Conservation (phyloP, 2,797 vertebrate genomes). For the Sylvilagus floridanus region DNA sequence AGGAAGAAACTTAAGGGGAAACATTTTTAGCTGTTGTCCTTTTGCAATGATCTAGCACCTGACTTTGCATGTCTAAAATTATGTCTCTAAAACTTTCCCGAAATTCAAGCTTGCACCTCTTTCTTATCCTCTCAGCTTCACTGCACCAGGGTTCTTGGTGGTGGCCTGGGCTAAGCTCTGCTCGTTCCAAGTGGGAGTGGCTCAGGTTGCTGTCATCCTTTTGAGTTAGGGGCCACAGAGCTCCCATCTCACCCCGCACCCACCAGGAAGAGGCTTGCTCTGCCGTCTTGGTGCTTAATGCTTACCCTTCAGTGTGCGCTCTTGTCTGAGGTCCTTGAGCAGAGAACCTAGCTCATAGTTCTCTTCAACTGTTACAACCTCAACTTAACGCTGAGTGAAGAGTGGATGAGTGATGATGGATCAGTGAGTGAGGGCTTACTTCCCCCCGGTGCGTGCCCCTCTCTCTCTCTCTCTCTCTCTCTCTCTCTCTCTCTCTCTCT, state of each 20-base stretch:
- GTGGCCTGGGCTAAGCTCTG: not conserved
- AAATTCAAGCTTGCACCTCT: not conserved
- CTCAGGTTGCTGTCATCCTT: not conserved
- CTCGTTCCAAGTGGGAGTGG: not conserved
- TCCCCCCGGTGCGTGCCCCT: not conserved
- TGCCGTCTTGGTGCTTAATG: not conserved
- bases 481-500: not conserved
- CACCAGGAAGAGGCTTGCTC: not conserved
- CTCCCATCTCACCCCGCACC: not conserved
- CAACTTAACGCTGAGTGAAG: constrained; percentile 30
- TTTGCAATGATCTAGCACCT: not conserved
- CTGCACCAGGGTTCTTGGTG: not conserved
- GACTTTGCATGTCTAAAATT: constrained; percentile 57
- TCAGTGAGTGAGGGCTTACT: not conserved
- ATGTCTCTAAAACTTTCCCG: not conserved
- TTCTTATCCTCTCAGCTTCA: not conserved
- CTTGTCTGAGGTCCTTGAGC: not conserved
- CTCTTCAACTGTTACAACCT: not conserved
- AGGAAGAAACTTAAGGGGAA: not conserved
- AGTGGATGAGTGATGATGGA: not conserved
- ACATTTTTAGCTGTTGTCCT: not conserved
- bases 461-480: not conserved
- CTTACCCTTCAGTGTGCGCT: not conserved
- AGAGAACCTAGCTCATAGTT: not conserved
- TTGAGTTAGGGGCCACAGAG: not conserved